Evolutionary conservation across 2,888 invertebrate genomes (phyloP), one percentile per base, ranked within the genome.

Genomic region (Herminia tarsipennalis): DNA sequence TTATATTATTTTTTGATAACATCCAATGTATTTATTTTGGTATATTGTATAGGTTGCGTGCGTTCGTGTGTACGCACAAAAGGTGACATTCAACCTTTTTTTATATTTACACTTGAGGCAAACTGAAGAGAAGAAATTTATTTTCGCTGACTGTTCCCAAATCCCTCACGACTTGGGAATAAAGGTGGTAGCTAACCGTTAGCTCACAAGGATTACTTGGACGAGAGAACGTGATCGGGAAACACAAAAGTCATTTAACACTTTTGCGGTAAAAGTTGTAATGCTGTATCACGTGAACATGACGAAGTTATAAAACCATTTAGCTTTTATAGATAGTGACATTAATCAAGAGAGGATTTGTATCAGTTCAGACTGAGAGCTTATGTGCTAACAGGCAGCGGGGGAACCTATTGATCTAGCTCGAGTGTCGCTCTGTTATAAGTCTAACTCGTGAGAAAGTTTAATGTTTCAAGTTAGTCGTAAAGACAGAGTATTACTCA

Each of bases 381-480:
- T 37, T 39, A 44, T 47, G 38, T 50, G 28, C 33, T 34, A 24
- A 28, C 35, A 45, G 43, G 25, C 46, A 39, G 34, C 37, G 41
- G 35, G 29, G 51, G 51, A 45, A 49, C 41, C 46, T 52, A 59
- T 55, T 45, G 56, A 59, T 59, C 52, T 47, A 43, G 37, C 35
- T 49, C 32, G 22, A 21, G 17, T 41, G 29, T 37, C 34, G 21
- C 35, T 38, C 40, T 25, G 27, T 18, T 36, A 28, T 21, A 39
- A 14, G 18, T 13, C 25, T 13, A 33, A 38, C 28, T 56, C 44
- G 18, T 17, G 14, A 32, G n/a, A 20, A 4, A 8, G 14, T 37
- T 43, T 28, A 43, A 43, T 33, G 27, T 38, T 32, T 41, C 36
- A 41, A 36, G 14, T n/a, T n/a, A n/a, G n/a, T n/a, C n/a, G n/a